These are phyloP conservation scores for Tapirus terrestris DNA, from an alignment of 2,113 vertebrate species.

Conservation along the genomic window DNA sequence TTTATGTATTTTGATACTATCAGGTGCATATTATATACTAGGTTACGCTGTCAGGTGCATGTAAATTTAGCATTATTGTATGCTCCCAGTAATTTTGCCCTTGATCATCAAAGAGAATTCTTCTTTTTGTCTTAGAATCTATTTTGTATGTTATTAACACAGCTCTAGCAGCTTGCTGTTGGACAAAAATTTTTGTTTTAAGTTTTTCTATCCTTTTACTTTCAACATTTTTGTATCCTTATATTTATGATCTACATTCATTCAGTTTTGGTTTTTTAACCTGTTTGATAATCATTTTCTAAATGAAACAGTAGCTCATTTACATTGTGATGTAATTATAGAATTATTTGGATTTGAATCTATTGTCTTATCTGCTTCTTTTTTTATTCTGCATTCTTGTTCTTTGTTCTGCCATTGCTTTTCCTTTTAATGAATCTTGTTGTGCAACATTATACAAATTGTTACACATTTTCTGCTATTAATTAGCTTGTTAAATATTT, in stretches of 20 bases:
- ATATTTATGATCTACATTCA: background rate
- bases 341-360: background rate
- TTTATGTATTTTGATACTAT: background rate
- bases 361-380: background rate
- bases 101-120: background rate
- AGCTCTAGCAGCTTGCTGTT: background rate
- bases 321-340: background rate
- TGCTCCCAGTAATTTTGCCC: background rate
- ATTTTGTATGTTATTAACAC: background rate
- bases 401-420: background rate
- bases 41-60: background rate
- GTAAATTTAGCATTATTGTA: background rate
- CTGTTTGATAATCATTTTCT: background rate
- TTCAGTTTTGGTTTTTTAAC: background rate
- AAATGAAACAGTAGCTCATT: background rate
- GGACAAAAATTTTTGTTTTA: background rate
- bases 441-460: background rate
- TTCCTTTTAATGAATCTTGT: background rate
- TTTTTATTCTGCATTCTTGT: background rate
- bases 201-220: background rate
- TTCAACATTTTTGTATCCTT: background rate
- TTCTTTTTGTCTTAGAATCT: background rate
- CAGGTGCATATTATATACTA: background rate
- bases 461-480: background rate
- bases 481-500: background rate